Evolutionary conservation across 2,797 vertebrate species (phyloP), one percentile per base, ranked within the genome.

Genomic region (Esox masquinongy): DNA sequence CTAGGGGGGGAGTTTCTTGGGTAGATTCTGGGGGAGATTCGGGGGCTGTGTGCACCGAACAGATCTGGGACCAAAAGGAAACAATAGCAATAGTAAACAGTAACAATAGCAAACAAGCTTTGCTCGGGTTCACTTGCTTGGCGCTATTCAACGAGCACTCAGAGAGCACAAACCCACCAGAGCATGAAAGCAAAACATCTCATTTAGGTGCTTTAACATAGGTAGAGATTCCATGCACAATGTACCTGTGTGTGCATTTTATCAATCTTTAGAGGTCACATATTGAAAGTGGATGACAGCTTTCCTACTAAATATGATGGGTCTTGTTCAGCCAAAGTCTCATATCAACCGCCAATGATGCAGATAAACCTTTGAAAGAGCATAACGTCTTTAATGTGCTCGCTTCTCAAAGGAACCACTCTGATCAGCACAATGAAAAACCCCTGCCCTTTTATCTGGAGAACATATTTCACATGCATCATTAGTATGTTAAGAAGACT

Each of bases 381-480:
- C 26, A n/a, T 49, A 66, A 7, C 22, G 17, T 75, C 49, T n/a
- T 49, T 70, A 51, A 70, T 51, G 50, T 70, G 47, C 47, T 70
- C 53, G 17, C 34, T 15, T 72, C 67, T 78, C 51, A 22, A 43
- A 69, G 24, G 56, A 67, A 39, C 8, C 11, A 36, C 72, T 68
- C 69, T 53, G 64, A 83, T 68, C 71, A 61, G 50, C 51, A 72
- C 68, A 26, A 73, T 36, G 68, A 68, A 69, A 78, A 77, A 69
- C 39, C 53, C 49, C 49, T 36, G 19, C 47, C 12, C 16, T 39
- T 71, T 64, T 71, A 74, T 81, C 34, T 72, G 22, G 15, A 68
- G 76, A 31, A 53, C 72, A 72, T 74, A 66, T 77, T 77, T 66
- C 74, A 61, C 63, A 53, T 74, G 66, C 63, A 75, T 82, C 77